These are phyloP conservation scores for Pardosa pseudoannulata DNA, from an alignment of 2,888 invertebrate species.

Conservation along the genomic window DNA sequence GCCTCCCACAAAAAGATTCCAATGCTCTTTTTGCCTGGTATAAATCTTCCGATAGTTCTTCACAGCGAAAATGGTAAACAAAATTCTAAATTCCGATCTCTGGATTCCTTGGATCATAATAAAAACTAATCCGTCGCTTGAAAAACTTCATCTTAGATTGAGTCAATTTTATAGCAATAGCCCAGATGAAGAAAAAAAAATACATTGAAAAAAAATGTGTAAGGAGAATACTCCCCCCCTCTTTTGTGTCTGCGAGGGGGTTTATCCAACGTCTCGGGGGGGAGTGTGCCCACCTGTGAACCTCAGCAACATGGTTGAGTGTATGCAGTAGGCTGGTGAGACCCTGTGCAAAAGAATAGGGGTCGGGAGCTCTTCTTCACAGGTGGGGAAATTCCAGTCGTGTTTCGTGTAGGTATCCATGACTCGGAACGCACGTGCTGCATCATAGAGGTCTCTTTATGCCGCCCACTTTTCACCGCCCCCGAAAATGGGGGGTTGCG, in stretches of 20 bases:
- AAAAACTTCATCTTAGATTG: slow-evolving; percentile 62
- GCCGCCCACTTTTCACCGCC: slow-evolving; percentile 28
- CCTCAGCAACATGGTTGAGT: slow-evolving; percentile 40
- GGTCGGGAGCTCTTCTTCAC: slow-evolving; percentile 21
- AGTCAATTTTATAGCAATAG: slow-evolving; percentile 69
- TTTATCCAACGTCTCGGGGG: neutral
- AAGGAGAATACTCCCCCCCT: slow-evolving; percentile 1
- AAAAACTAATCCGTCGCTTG: slow-evolving; percentile 32
- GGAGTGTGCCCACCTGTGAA: slow-evolving; percentile 51
- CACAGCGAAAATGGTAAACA: slow-evolving; percentile 45
- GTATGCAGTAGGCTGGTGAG: slow-evolving; percentile 1
- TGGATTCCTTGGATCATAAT: slow-evolving; percentile 21
- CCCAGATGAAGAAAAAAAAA: slow-evolving; percentile 26
- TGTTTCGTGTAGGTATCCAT: slow-evolving; percentile 64
- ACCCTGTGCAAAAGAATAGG: slow-evolving; percentile 16
- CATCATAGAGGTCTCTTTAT: neutral
- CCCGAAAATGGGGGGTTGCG: neutral
- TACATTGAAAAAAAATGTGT: neutral
- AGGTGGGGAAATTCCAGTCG: slow-evolving; percentile 63
- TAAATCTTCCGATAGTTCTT: slow-evolving; percentile 57
- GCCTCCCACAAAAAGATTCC: slow-evolving; percentile 36
- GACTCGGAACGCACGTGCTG: slow-evolving; percentile 53
- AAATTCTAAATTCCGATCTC: slow-evolving; percentile 50
- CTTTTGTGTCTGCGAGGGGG: slow-evolving; percentile 10
- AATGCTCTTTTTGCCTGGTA: slow-evolving; percentile 24